Conservation (phyloP, 2,797 vertebrate species). For the Oophaga sylvatica region DNA sequence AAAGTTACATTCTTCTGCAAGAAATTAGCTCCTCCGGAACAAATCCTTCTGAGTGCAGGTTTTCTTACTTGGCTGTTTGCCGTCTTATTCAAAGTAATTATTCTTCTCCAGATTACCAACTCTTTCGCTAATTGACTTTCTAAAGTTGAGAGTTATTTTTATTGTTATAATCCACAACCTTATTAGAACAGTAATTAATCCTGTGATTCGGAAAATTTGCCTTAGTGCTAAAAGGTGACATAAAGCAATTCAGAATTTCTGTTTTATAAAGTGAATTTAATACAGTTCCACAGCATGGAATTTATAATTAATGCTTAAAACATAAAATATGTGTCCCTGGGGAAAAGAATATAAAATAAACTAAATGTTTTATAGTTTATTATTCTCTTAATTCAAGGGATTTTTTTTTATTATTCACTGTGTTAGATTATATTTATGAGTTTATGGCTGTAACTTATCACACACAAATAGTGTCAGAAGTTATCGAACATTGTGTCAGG, state of each 20-base stretch:
- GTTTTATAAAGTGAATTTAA: background rate
- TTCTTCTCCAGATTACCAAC: slow-evolving; percentile 12
- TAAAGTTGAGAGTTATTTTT: slow-evolving; percentile 27
- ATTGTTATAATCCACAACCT: slow-evolving; percentile 24
- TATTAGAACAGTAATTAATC: slow-evolving; percentile 28
- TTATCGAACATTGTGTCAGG: too few relatives aligned
- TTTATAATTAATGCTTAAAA: background rate
- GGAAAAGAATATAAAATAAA: background rate
- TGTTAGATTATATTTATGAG: background rate
- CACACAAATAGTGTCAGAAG: background rate
- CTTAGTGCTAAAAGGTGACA: background rate
- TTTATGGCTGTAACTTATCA: background rate
- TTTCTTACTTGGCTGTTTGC: slow-evolving; percentile 28
- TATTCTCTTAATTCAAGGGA: background rate
- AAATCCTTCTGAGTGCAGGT: slow-evolving; percentile 16
- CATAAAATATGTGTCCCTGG: background rate
- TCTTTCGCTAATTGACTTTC: slow-evolving; percentile 49
- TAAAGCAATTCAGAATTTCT: slow-evolving; percentile 7
- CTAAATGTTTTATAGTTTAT: background rate
- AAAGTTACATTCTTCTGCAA: background rate
- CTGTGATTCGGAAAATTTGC: slow-evolving; percentile 3
- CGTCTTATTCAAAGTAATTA: slow-evolving; percentile 35
- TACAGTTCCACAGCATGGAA: slow-evolving; percentile 10
- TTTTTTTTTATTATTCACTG: background rate
- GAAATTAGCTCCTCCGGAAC: slow-evolving; percentile 31